Base-by-base conservation (phyloP, 2,888 invertebrate genomes). In the Scaptomyza parva region DNA sequence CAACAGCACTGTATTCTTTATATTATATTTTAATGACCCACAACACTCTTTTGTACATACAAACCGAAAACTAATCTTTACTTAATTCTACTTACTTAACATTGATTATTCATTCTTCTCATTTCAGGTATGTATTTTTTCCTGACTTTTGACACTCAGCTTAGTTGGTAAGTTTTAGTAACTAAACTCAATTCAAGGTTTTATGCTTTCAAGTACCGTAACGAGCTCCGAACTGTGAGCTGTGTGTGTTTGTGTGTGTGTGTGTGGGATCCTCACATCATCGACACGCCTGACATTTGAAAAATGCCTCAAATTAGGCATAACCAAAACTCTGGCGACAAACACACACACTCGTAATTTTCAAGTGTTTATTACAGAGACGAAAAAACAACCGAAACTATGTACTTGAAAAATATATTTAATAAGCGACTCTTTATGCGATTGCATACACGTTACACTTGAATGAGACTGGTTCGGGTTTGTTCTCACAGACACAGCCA, bases 231-330 rank as follows among this genome's bases (percentile, higher is more conserved):
- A n/a, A n/a, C n/a, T n/a, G n/a, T n/a, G n/a, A n/a, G n/a, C n/a
- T n/a, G n/a, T n/a, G n/a, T 30, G 64, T 61, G 66, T 69, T 69
- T 82, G 81, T 86, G 81, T 76, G 70, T 66, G 69, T 84, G 87
- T 78, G 68, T 70, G 71, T 86, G 82, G 83, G 82, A 83, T 88
- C 70, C 66, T 43, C 51, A 20, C 63, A 59, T 17, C 45, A 59
- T 17, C 50, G 86, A 62, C 57, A 86, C 80, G 82, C 80, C 58
- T 65, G 76, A 28, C 73, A 47, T 77, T 77, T 67, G 70, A 60
- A 64, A 67, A 64, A 50, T 67, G 59, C 39, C 47, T 70, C 40
- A 72, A 83, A 83, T 83, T 66, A 65, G 39, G 80, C 84, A 67
- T 72, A 51, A 39, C 51, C 17, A 37, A 45, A 78, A 53, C 44